A percentile compares a stretch with the other conserved stretches of the same genome.
Evolutionary conservation across 2,113 vertebrate species (phyloP).

Genomic region (Drymodes brunneopygia): DNA sequence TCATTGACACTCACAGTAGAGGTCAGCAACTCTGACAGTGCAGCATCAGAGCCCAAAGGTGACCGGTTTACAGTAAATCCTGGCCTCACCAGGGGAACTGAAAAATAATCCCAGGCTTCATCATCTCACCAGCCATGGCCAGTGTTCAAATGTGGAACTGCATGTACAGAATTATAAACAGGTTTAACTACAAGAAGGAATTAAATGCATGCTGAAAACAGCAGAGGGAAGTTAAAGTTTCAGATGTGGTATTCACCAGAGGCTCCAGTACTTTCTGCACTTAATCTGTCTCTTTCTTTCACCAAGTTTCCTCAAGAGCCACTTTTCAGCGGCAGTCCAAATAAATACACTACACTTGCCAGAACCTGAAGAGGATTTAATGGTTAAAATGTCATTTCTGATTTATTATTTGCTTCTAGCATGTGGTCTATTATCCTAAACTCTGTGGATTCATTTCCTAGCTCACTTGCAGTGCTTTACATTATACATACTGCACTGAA

Average conservation of each 20-base stretch:
- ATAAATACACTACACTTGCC: neutral
- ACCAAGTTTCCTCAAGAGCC: neutral
- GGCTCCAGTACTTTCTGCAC: neutral
- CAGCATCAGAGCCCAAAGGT: neutral
- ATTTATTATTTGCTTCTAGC: conserved; percentile 35
- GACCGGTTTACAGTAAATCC: neutral
- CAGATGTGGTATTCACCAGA: neutral
- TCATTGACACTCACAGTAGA: fast-evolving
- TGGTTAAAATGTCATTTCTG: conserved; percentile 32
- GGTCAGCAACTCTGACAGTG: neutral
- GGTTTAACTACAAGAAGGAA: neutral
- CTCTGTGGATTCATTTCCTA: neutral
- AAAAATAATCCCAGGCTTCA: neutral
- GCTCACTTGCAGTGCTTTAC: neutral
- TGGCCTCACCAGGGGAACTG: neutral
- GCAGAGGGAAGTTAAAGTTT: neutral
- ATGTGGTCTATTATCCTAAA: neutral
- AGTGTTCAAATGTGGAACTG: neutral
- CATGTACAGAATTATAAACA: neutral
- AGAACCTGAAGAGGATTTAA: conserved; percentile 33
- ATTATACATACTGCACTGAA: neutral
- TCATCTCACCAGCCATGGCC: neutral
- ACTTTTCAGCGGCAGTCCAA: conserved; percentile 15
- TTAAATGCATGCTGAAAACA: neutral
- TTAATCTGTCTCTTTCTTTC: conserved; percentile 14